Evolutionary conservation across 2,113 vertebrate species (phyloP), one percentile per base, ranked within the genome.

Genomic region (Phalacrocorax carbo): DNA sequence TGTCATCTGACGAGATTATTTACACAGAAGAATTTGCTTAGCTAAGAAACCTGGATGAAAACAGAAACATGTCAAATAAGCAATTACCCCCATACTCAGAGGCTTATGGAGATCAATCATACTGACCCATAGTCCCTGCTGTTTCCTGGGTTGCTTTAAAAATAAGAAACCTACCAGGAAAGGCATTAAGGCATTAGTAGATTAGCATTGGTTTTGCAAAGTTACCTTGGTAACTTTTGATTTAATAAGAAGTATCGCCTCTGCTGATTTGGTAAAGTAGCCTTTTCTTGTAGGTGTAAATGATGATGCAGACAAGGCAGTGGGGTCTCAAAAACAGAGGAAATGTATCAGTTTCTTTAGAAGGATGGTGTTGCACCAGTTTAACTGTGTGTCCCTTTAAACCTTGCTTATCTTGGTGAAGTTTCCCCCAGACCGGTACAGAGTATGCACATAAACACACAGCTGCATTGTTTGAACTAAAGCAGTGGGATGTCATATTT

Each of bases 121-220:
- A 49, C n/a, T 62, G 61, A 71, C 81, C 26, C 75, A 23, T 55
- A 68, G 40, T 65, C 57, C 57, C 72, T 92, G 64, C 16, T 30
- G 22, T 88, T 93, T 95, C 60, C 72, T 81, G 42, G 11, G 48
- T 51, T 78, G 58, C 55, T 92, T 93, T 72, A 57, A 70, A 92
- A 93, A 83, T 65, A 57, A 91, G 79, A 89, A 94, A 86, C 12
- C 51, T 49, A 70, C 30, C 68, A 90, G 82, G 65, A 90, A 96
- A 90, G 21, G 11, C 82, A 84, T 90, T 68, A 75, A 42, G 29
- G 49, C 34, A 44, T 88, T 92, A 92, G 83, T 87, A 75, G n/a
- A 46, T 77, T 92, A 83, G 36, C 60, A 44, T 72, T 90, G 57
- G 38, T 77, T 95, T 84, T 90, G 78, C 34, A 34, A 15, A 40